Percentiles rank a stretch among this genome's conserved stretches.
Conservation (phyloP, 2,113 vertebrate species). For the Eidolon helvum region DNA sequence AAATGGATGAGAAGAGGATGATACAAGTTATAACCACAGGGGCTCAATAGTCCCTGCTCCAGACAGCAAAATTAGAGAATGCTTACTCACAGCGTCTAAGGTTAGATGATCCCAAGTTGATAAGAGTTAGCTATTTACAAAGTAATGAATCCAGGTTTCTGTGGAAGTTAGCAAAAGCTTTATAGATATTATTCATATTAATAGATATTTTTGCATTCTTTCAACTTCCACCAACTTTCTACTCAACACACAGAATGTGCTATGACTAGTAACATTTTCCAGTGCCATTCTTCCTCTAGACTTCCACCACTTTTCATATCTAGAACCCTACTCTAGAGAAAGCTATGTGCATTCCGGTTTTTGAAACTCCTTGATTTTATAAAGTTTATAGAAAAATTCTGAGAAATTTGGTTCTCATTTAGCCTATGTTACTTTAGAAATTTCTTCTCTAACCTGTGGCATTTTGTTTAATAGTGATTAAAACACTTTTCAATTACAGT, state of each 20-base stretch:
- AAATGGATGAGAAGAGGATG: background rate
- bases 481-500: too few relatives aligned
- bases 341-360: background rate
- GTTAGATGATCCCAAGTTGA: background rate
- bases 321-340: background rate
- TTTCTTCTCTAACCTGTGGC: background rate
- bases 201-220: background rate
- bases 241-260: background rate
- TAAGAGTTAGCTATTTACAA: background rate
- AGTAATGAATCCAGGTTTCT: background rate
- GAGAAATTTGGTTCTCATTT: background rate
- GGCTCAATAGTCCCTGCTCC: background rate
- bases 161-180: background rate
- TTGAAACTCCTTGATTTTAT: background rate
- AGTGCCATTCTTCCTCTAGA: background rate
- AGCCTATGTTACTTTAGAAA: background rate
- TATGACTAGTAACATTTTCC: background rate
- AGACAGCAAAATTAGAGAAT: background rate
- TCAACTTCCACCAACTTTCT: background rate
- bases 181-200: background rate
- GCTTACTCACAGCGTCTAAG: background rate
- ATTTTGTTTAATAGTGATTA: background rate
- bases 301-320: background rate
- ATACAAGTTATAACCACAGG: fast-evolving
- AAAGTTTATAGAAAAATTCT: background rate